Percentiles rank a stretch among this genome's conserved stretches.
phyloP scores from a whole-genome alignment of 1,140 invertebrate species.

The Lepidotrigona ventralis region DNA sequence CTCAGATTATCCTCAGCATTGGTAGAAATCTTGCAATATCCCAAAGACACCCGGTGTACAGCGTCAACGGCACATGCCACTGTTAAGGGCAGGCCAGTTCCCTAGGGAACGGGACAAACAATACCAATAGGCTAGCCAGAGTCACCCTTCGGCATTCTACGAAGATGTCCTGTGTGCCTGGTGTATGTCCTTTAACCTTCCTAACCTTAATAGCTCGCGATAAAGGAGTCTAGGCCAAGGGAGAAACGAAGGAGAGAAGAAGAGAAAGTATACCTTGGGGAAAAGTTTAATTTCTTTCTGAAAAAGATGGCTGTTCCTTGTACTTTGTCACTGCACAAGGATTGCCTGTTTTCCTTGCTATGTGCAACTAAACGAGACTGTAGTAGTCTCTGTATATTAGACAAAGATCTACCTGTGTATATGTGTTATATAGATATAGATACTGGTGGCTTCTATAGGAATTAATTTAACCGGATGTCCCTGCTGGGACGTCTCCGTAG shows the following conservation, averaged over 20 bases:
- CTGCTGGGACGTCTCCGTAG: slow-evolving; percentile 48
- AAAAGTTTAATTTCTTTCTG: slow-evolving; percentile 78
- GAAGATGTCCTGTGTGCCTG: slow-evolving; percentile 39
- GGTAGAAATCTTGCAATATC: slow-evolving; percentile 25
- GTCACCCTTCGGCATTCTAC: slow-evolving; percentile 50
- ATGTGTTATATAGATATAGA: slow-evolving; percentile 15
- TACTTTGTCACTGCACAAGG: slow-evolving; percentile 51
- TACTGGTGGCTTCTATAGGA: slow-evolving; percentile 46
- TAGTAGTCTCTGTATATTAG: not conserved
- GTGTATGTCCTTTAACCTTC: slow-evolving; percentile 65
- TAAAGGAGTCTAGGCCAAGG: slow-evolving; percentile 2
- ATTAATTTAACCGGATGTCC: slow-evolving; percentile 65
- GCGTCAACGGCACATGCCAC: slow-evolving; percentile 71
- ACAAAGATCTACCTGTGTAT: not conserved
- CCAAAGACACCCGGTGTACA: slow-evolving; percentile 61
- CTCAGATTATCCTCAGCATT: not conserved
- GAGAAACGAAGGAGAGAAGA: slow-evolving; percentile 14
- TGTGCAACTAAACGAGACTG: slow-evolving; percentile 20
- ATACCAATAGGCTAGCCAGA: slow-evolving; percentile 73
- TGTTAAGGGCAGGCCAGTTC: slow-evolving; percentile 69
- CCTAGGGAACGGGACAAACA: slow-evolving; percentile 70
- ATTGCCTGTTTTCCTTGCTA: slow-evolving; percentile 40
- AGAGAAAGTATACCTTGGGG: slow-evolving; percentile 69
- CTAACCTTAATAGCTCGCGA: slow-evolving; percentile 54
- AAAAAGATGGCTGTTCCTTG: slow-evolving; percentile 73